Evolutionary conservation across 2,113 vertebrate species (phyloP), one percentile per base, ranked within the genome.

Genomic region (Nematolebias whitei): DNA sequence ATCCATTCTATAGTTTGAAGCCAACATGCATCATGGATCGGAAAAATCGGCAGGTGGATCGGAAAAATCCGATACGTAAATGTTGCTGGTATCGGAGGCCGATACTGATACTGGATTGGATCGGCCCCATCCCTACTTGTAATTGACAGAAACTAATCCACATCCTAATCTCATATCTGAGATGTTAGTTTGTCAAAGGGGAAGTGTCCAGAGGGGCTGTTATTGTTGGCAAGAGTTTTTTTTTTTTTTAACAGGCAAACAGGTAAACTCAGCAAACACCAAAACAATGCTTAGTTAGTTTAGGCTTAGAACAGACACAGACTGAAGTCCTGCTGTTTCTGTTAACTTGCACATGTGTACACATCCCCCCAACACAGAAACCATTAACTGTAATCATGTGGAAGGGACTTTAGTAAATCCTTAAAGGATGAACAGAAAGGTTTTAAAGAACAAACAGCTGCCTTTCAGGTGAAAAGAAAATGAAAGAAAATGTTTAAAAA

Each of bases 101-200:
- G n/a, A n/a, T n/a, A n/a, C n/a, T n/a, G n/a, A n/a, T n/a, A n/a
- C n/a, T n/a, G n/a, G n/a, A n/a, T n/a, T n/a, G n/a, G n/a, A n/a
- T n/a, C n/a, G n/a, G n/a, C n/a, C n/a, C n/a, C n/a, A n/a, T n/a
- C n/a, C n/a, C n/a, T n/a, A n/a, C n/a, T 79, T 75, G 35, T 50
- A 76, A 80, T 35, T 69, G 68, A 62, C 86, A 61, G 24, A 15
- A 29, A 51, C 60, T 87, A 79, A 85, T 83, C 81, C 50, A 1
- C 11, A 63, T 59, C 52, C 51, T 77, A 85, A 87, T 81, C 82
- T 74, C 32, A 23, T 18, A 24, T 79, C 64, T 70, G 50, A 64
- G 20, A 63, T 43, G 23, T 77, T 20, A 76, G 89, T 92, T 90
- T 90, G 88, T 87, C 85, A 92, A 92, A 88, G 81, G 91, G 92